A percentile compares a stretch with the other conserved stretches of the same genome.
phyloP scores from a whole-genome alignment of 2,113 vertebrate species.

The Crypturellus undulatus region DNA sequence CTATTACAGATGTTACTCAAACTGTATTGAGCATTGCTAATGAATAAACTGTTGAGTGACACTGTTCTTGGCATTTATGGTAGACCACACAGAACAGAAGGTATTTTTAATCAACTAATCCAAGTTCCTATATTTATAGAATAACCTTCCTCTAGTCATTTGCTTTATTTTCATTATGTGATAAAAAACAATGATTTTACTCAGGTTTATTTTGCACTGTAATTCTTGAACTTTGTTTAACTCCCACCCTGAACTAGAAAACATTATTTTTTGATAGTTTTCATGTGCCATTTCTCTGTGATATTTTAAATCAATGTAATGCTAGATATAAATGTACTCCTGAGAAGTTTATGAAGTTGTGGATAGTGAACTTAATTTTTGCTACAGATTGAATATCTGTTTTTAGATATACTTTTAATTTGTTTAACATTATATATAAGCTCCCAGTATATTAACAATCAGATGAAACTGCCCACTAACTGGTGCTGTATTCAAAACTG shows the following conservation, averaged over 20 bases:
- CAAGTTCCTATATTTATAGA: neutral
- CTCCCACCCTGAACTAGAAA: neutral
- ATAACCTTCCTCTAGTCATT: neutral
- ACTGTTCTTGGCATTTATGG: conserved; percentile 38
- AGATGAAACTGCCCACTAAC: neutral
- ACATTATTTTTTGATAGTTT: neutral
- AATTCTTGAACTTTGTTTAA: neutral
- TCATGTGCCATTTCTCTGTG: neutral
- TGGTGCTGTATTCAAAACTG: neutral
- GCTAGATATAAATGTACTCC: neutral
- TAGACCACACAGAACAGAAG: neutral
- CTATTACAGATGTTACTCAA: conserved; percentile 23
- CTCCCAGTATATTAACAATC: no score
- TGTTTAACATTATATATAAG: no score
- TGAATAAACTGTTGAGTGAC: conserved; percentile 1
- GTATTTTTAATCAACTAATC: neutral
- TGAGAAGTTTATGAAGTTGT: neutral
- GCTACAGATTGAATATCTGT: neutral
- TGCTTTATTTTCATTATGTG: neutral
- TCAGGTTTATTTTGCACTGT: neutral
- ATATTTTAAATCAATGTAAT: neutral
- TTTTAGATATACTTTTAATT: neutral
- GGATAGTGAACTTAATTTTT: neutral
- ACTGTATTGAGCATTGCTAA: neutral
- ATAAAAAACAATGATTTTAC: neutral